Conservation (phyloP, 37 sponge, comb jelly and placozoan species). For the Oopsacas minuta region DNA sequence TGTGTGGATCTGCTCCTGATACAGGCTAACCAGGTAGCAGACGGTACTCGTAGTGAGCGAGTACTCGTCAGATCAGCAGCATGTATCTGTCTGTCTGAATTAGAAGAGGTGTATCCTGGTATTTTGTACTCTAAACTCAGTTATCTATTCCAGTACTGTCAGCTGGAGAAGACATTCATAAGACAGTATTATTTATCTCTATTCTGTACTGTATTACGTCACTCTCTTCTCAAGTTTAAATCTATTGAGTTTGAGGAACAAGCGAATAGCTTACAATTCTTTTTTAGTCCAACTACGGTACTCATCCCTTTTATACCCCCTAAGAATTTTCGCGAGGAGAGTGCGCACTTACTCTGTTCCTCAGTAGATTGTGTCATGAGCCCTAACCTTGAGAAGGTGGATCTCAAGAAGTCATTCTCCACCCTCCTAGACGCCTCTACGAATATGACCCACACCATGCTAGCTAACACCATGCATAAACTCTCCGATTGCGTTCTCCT, state of each 20-base stretch:
- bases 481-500: background rate
- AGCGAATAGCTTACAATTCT: background rate
- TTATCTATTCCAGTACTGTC: slow-evolving; percentile 2
- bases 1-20: background rate
- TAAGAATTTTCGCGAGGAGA: background rate
- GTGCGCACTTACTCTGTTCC: background rate
- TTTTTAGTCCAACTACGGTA: background rate
- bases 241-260: background rate
- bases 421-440: background rate
- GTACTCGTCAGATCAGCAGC: background rate
- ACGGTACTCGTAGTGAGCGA: background rate
- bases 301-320: background rate
- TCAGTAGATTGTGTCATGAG: background rate
- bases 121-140: background rate
- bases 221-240: background rate
- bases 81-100: background rate
- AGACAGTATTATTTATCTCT: background rate
- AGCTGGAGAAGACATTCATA: slow-evolving; percentile 14
- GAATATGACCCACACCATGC: background rate
- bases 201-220: background rate
- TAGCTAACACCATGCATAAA: background rate
- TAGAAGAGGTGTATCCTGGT: background rate
- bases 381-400: background rate
- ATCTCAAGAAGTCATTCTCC: slow-evolving; percentile 2
- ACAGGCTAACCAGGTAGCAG: slow-evolving; percentile 6